Evolutionary conservation across 2,888 invertebrate genomes (phyloP).

Genomic region (Yponomeuta cagnagella): DNA sequence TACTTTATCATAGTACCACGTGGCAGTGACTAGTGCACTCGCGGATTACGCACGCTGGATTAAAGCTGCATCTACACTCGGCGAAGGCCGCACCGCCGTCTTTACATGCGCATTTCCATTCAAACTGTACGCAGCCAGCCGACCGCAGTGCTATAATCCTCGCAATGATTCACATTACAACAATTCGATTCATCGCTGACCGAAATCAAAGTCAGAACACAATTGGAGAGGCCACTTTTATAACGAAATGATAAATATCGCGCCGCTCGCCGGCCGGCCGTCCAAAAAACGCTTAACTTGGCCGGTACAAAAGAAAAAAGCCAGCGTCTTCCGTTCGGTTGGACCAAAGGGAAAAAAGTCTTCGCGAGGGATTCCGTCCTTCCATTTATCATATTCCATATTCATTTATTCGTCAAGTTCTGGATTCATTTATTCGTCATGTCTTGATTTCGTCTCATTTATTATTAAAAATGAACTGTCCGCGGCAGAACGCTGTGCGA

Average conservation of each 20-base stretch:
- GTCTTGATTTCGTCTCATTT: constrained; percentile 77
- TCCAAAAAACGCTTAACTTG: constrained; percentile 75
- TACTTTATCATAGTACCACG: constrained; percentile 76
- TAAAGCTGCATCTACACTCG: constrained; percentile 40
- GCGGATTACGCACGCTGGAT: constrained; percentile 64
- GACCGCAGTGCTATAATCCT: not conserved
- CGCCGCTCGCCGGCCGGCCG: constrained; percentile 56
- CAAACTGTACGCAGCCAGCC: not conserved
- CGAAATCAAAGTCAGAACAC: constrained; percentile 53
- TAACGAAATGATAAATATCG: constrained; percentile 72
- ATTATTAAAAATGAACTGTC: constrained; percentile 78
- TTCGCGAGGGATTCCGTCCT: constrained; percentile 70
- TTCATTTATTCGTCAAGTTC: constrained; percentile 77
- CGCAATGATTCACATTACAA: constrained; percentile 10
- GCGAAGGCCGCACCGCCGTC: not conserved
- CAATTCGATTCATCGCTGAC: constrained; percentile 28
- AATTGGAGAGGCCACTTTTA: constrained; percentile 62
- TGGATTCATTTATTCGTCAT: constrained; percentile 78
- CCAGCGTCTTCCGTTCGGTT: constrained; percentile 74
- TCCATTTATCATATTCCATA: constrained; percentile 77
- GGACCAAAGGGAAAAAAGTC: constrained; percentile 71
- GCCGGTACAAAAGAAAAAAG: constrained; percentile 75
- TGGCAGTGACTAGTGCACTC: constrained; percentile 74
- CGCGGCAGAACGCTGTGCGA: constrained; percentile 62
- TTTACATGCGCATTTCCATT: not conserved